Evolutionary conservation across 2,888 invertebrate genomes (phyloP).

Genomic region (Sturmia bella): DNA sequence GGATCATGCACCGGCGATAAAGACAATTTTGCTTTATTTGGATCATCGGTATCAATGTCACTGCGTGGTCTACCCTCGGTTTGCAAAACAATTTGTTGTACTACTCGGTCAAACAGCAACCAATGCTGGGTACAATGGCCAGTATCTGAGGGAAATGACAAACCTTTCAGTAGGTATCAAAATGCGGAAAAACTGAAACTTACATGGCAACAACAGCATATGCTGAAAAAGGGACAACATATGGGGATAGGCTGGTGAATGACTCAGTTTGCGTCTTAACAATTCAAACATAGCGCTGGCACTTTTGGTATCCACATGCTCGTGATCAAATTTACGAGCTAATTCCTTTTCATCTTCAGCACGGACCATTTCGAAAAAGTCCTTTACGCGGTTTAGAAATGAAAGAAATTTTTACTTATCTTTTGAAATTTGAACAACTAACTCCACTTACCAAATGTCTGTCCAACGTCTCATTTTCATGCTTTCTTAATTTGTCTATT

Average conservation of each 20-base stretch:
- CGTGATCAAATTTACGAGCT: slow-evolving; percentile 93
- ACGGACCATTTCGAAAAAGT: slow-evolving; percentile 99
- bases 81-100: slow-evolving; percentile 96
- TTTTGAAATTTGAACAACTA: not conserved
- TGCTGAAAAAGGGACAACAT: slow-evolving; percentile 94
- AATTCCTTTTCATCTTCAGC: slow-evolving; percentile 98
- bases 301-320: slow-evolving; percentile 96
- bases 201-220: slow-evolving; percentile 90
- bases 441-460: slow-evolving; percentile 88
- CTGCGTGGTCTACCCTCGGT: slow-evolving; percentile 83
- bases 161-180: slow-evolving; percentile 31
- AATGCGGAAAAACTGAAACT: slow-evolving; percentile 73
- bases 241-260: slow-evolving; percentile 96
- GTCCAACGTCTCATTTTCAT: slow-evolving; percentile 96
- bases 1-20: slow-evolving; percentile 85
- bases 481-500: slow-evolving; percentile 94
- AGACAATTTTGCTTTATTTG: slow-evolving; percentile 78
- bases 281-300: slow-evolving; percentile 96
- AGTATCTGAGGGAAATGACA: slow-evolving; percentile 85
- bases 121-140: slow-evolving; percentile 95
- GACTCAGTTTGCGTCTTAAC: slow-evolving; percentile 92
- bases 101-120: slow-evolving; percentile 95
- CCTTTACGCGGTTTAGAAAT: slow-evolving; percentile 78
- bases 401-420: not conserved
- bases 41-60: slow-evolving; percentile 79